A percentile compares a stretch with the other conserved stretches of the same genome.
Conservation (phyloP, 2,797 vertebrate species). For the Coranthus polyacanthus region DNA sequence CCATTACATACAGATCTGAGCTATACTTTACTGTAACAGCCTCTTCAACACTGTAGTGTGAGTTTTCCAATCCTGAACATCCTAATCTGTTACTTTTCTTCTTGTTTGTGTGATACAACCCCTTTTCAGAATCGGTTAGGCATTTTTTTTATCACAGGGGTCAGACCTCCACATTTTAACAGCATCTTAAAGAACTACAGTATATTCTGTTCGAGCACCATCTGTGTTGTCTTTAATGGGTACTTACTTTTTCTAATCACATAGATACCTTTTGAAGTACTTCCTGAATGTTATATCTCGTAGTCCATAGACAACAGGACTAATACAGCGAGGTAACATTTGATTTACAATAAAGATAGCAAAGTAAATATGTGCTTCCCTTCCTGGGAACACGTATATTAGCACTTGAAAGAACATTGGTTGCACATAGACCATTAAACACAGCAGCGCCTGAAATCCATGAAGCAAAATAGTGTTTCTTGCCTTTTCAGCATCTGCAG, state of each 20-base stretch:
- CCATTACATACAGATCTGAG: too few species aligned
- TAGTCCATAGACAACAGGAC: conserved; percentile 53
- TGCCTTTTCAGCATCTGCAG: conserved; percentile 55
- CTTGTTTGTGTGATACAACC: too few species aligned
- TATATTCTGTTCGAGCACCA: too few species aligned
- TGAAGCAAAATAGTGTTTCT: conserved; percentile 69
- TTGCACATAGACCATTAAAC: conserved; percentile 39
- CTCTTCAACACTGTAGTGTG: too few species aligned
- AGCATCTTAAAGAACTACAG: too few species aligned
- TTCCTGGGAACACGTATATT: not conserved
- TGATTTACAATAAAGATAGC: conserved; percentile 8
- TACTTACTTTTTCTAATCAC: conserved; percentile 1
- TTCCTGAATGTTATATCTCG: conserved; percentile 51
- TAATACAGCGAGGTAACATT: conserved; percentile 47
- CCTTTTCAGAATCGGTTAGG: too few species aligned
- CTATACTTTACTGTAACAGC: too few species aligned
- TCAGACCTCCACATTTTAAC: too few species aligned
- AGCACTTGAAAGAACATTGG: not conserved
- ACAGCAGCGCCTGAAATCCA: conserved; percentile 56
- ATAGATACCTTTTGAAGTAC: conserved; percentile 30
- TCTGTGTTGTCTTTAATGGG: too few species aligned
- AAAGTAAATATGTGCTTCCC: conserved; percentile 19
- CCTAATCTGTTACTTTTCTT: too few species aligned
- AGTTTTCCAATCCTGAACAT: too few species aligned
- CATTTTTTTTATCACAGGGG: too few species aligned